Conservation (phyloP, 2,888 invertebrate species). For the Charanyca ferruginea region DNA sequence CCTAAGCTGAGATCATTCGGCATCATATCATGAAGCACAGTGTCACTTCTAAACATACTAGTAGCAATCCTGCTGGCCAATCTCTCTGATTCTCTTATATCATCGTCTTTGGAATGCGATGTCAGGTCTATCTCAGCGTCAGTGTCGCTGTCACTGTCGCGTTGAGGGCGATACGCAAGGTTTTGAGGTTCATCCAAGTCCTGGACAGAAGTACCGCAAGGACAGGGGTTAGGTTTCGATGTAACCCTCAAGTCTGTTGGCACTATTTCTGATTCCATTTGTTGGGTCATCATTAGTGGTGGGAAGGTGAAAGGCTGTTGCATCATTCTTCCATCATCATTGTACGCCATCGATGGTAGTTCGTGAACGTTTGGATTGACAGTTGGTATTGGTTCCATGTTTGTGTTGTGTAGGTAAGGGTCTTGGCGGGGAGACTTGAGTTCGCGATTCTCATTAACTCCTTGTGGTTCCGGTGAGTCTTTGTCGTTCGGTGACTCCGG, state of each 20-base stretch:
- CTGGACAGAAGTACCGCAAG: conserved; percentile 72
- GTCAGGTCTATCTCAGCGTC: conserved; percentile 89
- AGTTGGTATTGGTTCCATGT: conserved; percentile 75
- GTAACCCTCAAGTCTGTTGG: conserved; percentile 87
- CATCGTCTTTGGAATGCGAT: conserved; percentile 89
- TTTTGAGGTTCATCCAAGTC: conserved; percentile 83
- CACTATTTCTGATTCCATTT: conserved; percentile 79
- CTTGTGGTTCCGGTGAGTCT: conserved; percentile 82
- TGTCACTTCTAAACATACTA: conserved; percentile 85
- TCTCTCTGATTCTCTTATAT: conserved; percentile 85
- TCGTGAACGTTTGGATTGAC: conserved; percentile 74
- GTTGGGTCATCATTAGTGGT: conserved; percentile 80
- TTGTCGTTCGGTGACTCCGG: conserved; percentile 85
- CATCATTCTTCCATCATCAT: conserved; percentile 81
- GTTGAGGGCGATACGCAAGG: conserved; percentile 80
- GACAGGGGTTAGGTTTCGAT: conserved; percentile 80
- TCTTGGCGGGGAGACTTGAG: conserved; percentile 83
- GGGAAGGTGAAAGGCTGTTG: conserved; percentile 83
- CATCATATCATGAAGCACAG: conserved; percentile 86
- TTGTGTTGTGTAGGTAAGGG: conserved; percentile 79
- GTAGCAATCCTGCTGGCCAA: conserved; percentile 86
- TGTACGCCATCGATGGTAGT: conserved; percentile 78
- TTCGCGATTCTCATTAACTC: conserved; percentile 77
- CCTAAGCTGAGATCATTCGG: conserved; percentile 88
- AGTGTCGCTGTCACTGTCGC: conserved; percentile 85